Evolutionary conservation across 2,797 vertebrate species (phyloP).

Genomic region (Rachycentron canadum): DNA sequence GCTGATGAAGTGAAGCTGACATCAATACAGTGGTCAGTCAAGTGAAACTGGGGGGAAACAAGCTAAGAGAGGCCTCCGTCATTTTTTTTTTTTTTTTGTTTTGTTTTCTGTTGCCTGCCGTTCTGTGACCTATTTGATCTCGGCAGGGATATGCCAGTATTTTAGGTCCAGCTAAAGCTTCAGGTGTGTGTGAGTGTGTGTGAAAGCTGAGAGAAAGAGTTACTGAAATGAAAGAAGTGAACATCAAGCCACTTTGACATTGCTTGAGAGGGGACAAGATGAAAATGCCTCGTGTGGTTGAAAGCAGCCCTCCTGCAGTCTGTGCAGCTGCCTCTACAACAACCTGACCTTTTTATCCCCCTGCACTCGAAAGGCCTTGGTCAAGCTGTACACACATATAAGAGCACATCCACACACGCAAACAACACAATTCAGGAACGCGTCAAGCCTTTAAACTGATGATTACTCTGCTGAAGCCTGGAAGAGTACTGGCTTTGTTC

Average conservation of each 20-base stretch:
- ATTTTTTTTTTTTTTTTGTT: neutral
- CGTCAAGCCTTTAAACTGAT: slow-evolving; percentile 53
- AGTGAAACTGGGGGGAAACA: slow-evolving; percentile 50
- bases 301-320: slow-evolving; percentile 33
- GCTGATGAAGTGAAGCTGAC: slow-evolving; percentile 63
- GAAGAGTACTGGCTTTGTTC: slow-evolving; percentile 80
- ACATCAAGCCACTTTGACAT: neutral
- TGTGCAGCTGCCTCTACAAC: slow-evolving; percentile 72
- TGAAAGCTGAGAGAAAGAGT: neutral
- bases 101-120: slow-evolving; percentile 7
- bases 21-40: slow-evolving; percentile 23
- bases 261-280: neutral
- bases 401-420: slow-evolving; percentile 5
- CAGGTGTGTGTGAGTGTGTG: neutral
- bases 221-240: neutral
- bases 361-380: slow-evolving; percentile 18
- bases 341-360: slow-evolving; percentile 11
- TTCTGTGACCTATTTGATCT: neutral
- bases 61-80: slow-evolving; percentile 11
- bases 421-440: slow-evolving; percentile 9
- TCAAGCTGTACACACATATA: slow-evolving; percentile 53
- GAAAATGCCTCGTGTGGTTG: slow-evolving; percentile 25
- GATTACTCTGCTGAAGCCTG: slow-evolving; percentile 52
- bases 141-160: neutral
- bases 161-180: neutral